Base-by-base conservation (phyloP, 1,140 invertebrate species). In the Papilio polytes region DNA sequence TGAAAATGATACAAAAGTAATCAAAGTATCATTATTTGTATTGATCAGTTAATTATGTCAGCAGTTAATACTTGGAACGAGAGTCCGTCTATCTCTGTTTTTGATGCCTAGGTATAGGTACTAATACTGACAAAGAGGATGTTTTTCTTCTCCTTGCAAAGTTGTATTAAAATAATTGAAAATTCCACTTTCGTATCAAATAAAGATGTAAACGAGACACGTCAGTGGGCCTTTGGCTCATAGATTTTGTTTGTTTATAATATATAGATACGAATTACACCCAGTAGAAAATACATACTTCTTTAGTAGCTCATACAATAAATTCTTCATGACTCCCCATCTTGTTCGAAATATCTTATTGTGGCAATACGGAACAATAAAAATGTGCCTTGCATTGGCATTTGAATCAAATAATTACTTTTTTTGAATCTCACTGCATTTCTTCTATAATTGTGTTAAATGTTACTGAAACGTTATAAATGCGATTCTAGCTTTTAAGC, bases 191-290 rank as follows among this genome's bases (percentile, higher is more conserved):
- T 26, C 1, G 31, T 36, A 36, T 36, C 31, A 36, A 36, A 36
- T 36, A 36, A 36, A 36, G 31, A 36, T 36, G 1, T 36, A 36
- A 36, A 36, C 31, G 4, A 36, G 4, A 36, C 1, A 36, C 4
- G 4, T 36, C 31, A 36, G 31, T 36, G 31, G 2, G 31, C 31
- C 31, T 36, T 36, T 36, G 31, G 31, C 4, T 36, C 31, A 36
- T 36, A 48, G 12, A 10, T 48, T 48, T 48, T 48, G 46, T 48
- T 10, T 48, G 12, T 48, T 10, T 48, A 48, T 48, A 2, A 92
- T 93, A 94, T 95, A 78, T 94, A 91, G 12, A 94, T 89, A 80
- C 92, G 83, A 20, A 95, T 18, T 56, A 56, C 53, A 48, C 59
- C 82, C 51, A 56, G 31, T 36, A 63, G 9, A 63, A 7, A n/a